Conservation (phyloP, 2,113 vertebrate genomes). For the Xiphias gladius region DNA sequence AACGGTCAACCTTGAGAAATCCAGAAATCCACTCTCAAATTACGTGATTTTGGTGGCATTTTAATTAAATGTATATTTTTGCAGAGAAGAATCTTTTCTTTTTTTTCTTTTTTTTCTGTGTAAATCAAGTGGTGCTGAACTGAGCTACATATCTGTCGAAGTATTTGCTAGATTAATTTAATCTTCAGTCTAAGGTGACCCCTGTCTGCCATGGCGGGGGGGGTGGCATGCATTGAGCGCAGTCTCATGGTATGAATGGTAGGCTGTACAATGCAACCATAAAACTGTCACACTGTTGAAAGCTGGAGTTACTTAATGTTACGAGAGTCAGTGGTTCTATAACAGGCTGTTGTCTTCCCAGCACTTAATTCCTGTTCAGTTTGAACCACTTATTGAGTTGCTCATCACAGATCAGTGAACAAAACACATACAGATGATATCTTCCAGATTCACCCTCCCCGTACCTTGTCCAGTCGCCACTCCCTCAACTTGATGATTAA, state of each 20-base stretch:
- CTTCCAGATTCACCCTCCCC: background rate
- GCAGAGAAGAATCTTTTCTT: background rate
- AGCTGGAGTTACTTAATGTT: conserved; percentile 73
- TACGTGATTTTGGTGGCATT: background rate
- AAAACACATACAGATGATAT: conserved; percentile 26
- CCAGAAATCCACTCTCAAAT: background rate
- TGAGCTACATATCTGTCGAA: background rate
- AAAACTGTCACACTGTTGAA: conserved; percentile 75
- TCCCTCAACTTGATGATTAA: background rate
- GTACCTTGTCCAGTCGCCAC: background rate
- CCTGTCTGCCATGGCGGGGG: conserved; percentile 7
- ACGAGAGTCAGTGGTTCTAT: conserved; percentile 40
- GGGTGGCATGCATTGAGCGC: conserved; percentile 19
- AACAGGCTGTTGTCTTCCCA: conserved; percentile 51
- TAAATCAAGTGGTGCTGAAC: background rate
- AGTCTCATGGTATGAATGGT: conserved; percentile 63
- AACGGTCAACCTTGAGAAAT: conserved; percentile 8
- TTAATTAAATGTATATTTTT: background rate
- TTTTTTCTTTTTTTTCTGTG: too few species aligned
- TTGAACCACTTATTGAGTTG: conserved; percentile 62
- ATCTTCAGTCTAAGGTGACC: conserved; percentile 41
- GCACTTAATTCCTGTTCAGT: conserved; percentile 51
- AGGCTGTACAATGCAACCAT: conserved; percentile 60
- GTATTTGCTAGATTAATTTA: background rate
- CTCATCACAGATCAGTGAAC: conserved; percentile 51